Evolutionary conservation across 2,113 vertebrate genomes (phyloP).

Genomic region (Seriola dumerili): DNA sequence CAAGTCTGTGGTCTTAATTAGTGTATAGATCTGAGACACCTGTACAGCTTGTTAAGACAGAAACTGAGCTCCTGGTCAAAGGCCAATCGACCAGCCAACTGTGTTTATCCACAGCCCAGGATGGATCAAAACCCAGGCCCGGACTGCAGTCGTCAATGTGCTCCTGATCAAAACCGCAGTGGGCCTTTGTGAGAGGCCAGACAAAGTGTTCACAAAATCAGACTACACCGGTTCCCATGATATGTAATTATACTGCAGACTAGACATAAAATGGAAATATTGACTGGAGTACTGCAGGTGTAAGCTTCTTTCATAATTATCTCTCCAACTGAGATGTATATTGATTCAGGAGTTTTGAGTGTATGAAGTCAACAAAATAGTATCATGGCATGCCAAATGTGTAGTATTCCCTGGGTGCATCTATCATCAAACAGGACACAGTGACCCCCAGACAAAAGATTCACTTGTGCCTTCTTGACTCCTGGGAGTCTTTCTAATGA

Average conservation of each 20-base stretch:
- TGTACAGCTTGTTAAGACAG: slow-evolving; percentile 17
- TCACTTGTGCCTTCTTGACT: slow-evolving; percentile 36
- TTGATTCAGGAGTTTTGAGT: slow-evolving; percentile 2
- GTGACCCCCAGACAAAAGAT: slow-evolving; percentile 49
- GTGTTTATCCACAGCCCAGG: slow-evolving; percentile 6
- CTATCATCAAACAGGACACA: slow-evolving; percentile 34
- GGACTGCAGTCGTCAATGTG: not conserved
- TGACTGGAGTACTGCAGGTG: not conserved
- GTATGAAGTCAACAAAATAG: slow-evolving; percentile 14
- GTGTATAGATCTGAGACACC: slow-evolving; percentile 33
- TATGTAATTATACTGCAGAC: slow-evolving; percentile 14
- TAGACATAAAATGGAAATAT: slow-evolving; percentile 8
- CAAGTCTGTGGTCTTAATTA: slow-evolving; percentile 40
- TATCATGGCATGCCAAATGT: slow-evolving; percentile 3
- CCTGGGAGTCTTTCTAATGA: slow-evolving; percentile 60
- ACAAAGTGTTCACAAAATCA: not conserved
- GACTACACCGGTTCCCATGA: slow-evolving; percentile 43
- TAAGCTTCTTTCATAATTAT: not conserved
- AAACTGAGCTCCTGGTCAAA: slow-evolving; percentile 34
- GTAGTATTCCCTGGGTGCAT: slow-evolving; percentile 12
- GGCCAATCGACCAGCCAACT: slow-evolving; percentile 27
- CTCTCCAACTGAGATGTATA: not conserved
- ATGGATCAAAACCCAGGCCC: not conserved
- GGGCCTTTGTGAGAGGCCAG: slow-evolving; percentile 25
- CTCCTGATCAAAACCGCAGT: slow-evolving; percentile 10